Evolutionary conservation across 2,888 invertebrate species (phyloP), one percentile per base, ranked within the genome.

Genomic region (Micoletzkya japonica): DNA sequence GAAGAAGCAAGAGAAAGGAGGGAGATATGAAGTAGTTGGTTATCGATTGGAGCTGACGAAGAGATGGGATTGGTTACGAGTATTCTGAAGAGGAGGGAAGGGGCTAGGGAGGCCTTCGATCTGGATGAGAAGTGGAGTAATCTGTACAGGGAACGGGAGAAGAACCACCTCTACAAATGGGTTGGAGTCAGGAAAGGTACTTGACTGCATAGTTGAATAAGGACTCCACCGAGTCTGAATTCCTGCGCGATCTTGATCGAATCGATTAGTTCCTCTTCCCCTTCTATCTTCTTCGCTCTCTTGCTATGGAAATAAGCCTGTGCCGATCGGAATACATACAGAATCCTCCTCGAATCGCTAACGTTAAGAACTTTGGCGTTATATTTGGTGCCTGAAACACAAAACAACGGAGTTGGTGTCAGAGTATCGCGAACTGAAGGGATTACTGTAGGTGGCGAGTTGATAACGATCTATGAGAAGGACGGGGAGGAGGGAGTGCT

Each of bases 391-490:
- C n/a, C n/a, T n/a, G n/a, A n/a, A n/a, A n/a, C n/a, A n/a, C n/a
- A n/a, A n/a, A n/a, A n/a, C n/a, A n/a, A n/a, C n/a, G n/a, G n/a
- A n/a, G n/a, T n/a, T n/a, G n/a, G n/a, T n/a, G n/a, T n/a, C n/a
- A n/a, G n/a, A n/a, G n/a, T n/a, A n/a, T n/a, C n/a, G n/a, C n/a
- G n/a, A n/a, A n/a, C n/a, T n/a, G n/a, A 20, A 44, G 20, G 44
- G 44, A 44, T 44, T 44, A 44, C n/a, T 75, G 57, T 70, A 83
- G 85, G 94, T 56, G 95, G 95, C 4, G 92, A 94, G 78, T 88
- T 95, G 24, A 90, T 95, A 61, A 93, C 94, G 78, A 92, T 93
- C 0, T 86, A 85, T 74, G 81, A 83, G 54, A 70, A 81, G 60
- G 85, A 86, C 28, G 86, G 86, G n/a, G 93, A 93, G 83, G 91